Conservation (phyloP, 2,113 vertebrate species). For the Nicator chloris region DNA sequence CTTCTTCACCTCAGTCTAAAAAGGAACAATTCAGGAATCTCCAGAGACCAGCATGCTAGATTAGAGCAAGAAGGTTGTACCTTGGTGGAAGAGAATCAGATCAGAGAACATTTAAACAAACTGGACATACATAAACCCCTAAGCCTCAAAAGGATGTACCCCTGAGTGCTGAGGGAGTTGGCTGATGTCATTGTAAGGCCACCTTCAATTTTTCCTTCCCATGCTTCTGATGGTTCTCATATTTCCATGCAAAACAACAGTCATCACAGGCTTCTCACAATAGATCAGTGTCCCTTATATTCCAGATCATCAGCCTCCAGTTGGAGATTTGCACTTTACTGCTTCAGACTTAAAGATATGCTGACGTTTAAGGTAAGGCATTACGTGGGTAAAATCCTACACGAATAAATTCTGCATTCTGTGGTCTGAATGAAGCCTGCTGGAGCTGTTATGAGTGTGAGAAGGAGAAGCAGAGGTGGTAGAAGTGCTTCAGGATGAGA, state of each 20-base stretch:
- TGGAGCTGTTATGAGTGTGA: neutral
- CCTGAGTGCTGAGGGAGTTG: neutral
- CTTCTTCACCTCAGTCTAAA: neutral
- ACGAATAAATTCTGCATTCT: neutral
- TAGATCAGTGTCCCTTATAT: neutral
- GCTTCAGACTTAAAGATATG: neutral
- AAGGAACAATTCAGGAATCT: neutral
- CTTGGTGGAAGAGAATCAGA: neutral
- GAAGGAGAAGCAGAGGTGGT: neutral
- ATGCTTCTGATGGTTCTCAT: neutral
- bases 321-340: neutral
- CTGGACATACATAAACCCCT: neutral
- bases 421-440: neutral
- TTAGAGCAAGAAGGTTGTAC: neutral
- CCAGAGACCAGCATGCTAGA: neutral
- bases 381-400: neutral
- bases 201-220: neutral
- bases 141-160: neutral
- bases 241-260: neutral
- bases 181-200: neutral
- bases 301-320: neutral
- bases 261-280: neutral
- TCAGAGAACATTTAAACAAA: neutral
- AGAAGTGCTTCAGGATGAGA: neutral
- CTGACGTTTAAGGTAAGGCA: neutral